Evolutionary conservation across 1,140 invertebrate species (phyloP).

Genomic region (Drosophila rufa): DNA sequence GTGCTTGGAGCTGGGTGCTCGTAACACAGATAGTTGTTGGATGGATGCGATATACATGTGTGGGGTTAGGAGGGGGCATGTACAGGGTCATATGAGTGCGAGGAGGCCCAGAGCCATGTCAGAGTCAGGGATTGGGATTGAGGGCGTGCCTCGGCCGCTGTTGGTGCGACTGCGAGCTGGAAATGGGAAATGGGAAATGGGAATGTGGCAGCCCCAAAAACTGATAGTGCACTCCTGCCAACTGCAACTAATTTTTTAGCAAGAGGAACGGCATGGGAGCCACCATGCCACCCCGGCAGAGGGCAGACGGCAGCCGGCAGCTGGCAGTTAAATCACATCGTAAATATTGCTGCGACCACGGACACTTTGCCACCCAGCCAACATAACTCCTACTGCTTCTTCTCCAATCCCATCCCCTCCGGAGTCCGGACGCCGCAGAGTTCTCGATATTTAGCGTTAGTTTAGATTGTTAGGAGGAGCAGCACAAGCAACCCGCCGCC

Average conservation of each 20-base stretch:
- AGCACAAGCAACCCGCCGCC: constrained; percentile 4
- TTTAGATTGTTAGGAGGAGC: constrained; percentile 34
- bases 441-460: constrained; percentile 39
- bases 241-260: constrained; percentile 67
- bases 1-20: too few species aligned
- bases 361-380: neutral
- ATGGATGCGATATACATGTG: neutral
- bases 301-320: neutral
- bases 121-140: neutral
- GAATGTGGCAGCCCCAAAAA: constrained; percentile 51
- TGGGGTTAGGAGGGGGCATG: neutral
- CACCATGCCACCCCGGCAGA: constrained; percentile 6
- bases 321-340: constrained; percentile 36
- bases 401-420: neutral
- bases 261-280: constrained; percentile 10
- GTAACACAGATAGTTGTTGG: constrained; percentile 9
- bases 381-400: constrained; percentile 1
- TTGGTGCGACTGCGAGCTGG: constrained; percentile 3
- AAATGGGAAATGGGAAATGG: neutral
- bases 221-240: constrained; percentile 60
- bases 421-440: too few species aligned
- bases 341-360: constrained; percentile 43
- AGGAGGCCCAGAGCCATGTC: constrained; percentile 4
- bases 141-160: constrained; percentile 7
- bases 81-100: constrained; percentile 7